Conservation (phyloP, 2,888 invertebrate genomes). For the Scaptomyza parva region DNA sequence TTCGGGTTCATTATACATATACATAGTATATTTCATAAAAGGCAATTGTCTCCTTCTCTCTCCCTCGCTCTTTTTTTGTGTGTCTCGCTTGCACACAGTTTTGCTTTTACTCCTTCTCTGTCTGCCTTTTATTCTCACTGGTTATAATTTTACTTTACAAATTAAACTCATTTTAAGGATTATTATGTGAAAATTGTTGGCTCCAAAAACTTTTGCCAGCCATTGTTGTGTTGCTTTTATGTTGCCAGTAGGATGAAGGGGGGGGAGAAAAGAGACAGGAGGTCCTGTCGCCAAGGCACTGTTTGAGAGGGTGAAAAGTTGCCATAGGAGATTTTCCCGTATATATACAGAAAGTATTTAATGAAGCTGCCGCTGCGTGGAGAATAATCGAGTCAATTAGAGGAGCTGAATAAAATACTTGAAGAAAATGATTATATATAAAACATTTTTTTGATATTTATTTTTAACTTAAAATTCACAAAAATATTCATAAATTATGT, state of each 20-base stretch:
- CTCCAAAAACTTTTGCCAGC: constrained; percentile 62
- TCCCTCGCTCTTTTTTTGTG: background rate
- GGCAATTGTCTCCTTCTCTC: constrained; percentile 15
- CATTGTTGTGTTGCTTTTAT: constrained; percentile 51
- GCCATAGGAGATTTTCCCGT: constrained; percentile 2
- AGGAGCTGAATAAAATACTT: constrained; percentile 4
- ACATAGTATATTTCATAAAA: constrained; percentile 49
- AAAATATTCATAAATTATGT: background rate
- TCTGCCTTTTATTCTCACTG: constrained; percentile 15
- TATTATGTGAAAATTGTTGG: constrained; percentile 79
- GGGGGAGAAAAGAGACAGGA: constrained; percentile 18
- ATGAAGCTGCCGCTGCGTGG: constrained; percentile 24
- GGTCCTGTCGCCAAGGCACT: constrained; percentile 14
- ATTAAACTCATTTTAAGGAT: constrained; percentile 81
- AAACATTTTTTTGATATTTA: background rate
- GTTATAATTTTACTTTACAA: constrained; percentile 74
- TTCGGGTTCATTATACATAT: constrained; percentile 59
- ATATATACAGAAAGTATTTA: constrained; percentile 18
- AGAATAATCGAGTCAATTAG: constrained; percentile 48
- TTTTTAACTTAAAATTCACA: background rate
- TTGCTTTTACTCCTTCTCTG: constrained; percentile 2
- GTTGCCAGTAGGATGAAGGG: background rate
- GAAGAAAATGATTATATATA: background rate
- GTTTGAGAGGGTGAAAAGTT: constrained; percentile 31
- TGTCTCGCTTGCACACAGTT: background rate